Evolutionary conservation across 2,113 vertebrate species (phyloP), one percentile per base, ranked within the genome.

Genomic region (Apodemus speciosus): DNA sequence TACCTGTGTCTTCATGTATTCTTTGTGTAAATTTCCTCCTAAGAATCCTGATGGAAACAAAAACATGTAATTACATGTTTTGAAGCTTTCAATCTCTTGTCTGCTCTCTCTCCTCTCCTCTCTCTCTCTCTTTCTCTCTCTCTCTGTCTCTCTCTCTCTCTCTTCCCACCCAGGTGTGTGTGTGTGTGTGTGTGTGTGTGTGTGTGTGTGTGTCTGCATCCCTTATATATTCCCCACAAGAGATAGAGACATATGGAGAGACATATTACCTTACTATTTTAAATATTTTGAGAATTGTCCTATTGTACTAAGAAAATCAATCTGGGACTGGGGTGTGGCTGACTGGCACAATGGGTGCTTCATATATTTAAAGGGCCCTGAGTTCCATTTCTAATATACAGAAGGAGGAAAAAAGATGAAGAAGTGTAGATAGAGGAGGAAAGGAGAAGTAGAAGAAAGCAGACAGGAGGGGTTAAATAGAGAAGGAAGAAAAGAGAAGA

Each of bases 311-410:
- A 88, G 64, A 0, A 94, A 64, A 84, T 85, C 8, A 91, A 25
- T 25, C 13, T 76, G 23, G 25, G n/a, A 0, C 3, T 68, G 14
- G 9, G 21, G 30, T 38, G 1, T 20, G 49, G 0, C 14, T 66
- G 9, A 9, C 2, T 80, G 49, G 6, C 43, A 46, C 1, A 35
- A 27, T 32, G 0, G 16, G 14, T 62, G 0, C 2, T n/a, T 62
- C 46, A 2, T 30, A 3, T 56, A 10, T 27, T 16, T 18, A 32
- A 62, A 16, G n/a, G 6, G 0, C 2, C 6, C 2, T 79, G 10
- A 9, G 14, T 73, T 49, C 66, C 32, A 51, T 16, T 58, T 6
- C 27, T 25, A 83, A 30, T 5, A 58, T 5, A 3, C 9, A 58
- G 21, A 30, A 30, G 6, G 9, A n/a, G 11, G 2, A 21, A 21